Conservation (phyloP, 2,888 invertebrate genomes). For the Cantharis rufa region DNA sequence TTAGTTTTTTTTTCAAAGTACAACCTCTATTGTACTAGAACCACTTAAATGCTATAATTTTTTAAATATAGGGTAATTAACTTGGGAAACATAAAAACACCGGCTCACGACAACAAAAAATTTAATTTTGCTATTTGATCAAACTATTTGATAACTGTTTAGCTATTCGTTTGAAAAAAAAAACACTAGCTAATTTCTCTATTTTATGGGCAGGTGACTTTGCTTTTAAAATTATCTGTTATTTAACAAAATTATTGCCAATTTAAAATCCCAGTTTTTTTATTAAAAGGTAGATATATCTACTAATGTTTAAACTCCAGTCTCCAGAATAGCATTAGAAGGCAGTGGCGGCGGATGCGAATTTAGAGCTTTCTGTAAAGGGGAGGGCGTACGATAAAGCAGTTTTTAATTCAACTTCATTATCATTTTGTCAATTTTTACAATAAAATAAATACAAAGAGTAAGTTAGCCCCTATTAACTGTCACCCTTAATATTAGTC, state of each 20-base stretch:
- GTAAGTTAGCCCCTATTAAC: background rate
- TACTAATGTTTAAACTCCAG: background rate
- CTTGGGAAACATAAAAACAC: background rate
- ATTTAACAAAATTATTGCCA: background rate
- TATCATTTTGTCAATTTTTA: background rate
- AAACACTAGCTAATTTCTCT: background rate
- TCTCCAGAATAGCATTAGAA: no score
- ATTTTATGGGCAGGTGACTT: background rate
- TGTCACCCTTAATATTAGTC: background rate
- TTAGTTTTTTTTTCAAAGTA: no score
- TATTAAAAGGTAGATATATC: no score
- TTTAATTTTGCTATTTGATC: background rate
- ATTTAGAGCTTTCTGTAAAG: no score
- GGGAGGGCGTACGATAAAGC: background rate
- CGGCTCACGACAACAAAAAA: background rate
- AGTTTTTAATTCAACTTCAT: background rate
- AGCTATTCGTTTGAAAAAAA: background rate
- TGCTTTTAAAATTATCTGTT: background rate
- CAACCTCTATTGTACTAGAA: background rate
- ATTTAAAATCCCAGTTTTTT: background rate
- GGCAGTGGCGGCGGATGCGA: no score
- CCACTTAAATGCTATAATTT: background rate
- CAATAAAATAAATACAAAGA: background rate
- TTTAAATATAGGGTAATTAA: background rate
- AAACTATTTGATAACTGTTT: background rate